Evolutionary conservation across 2,113 vertebrate genomes (phyloP), one percentile per base, ranked within the genome.

Genomic region (Verasper variegatus): DNA sequence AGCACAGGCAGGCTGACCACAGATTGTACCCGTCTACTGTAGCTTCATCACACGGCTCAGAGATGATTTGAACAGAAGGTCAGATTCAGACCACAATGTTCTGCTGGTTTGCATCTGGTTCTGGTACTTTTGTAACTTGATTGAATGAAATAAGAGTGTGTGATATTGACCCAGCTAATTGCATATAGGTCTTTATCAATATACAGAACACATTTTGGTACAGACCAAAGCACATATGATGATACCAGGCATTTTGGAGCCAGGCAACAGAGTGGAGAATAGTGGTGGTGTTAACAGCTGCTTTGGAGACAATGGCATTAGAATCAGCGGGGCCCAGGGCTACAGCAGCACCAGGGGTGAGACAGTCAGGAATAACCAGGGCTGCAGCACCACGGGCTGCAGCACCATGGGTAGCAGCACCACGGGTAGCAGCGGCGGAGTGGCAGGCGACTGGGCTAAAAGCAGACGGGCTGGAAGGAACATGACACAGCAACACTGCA

Each of bases 291-390:
- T 17, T 14, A 51, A 18, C 47, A 18, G 47, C 47, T 1, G 47
- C 47, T 45, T 58, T 1, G 20, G 64, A 24, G 65, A 67, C 65
- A 21, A 4, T 54, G 49, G 24, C 18, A 35, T 1, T 17, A 24
- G 27, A 68, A 62, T 52, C 55, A 72, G 42, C 74, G 18, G 58
- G 51, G 23, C 31, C 56, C 56, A n/a, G 49, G 61, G 59, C 51
- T 57, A 18, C 47, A 51, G 47, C 47, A 76, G 68, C 27, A 0
- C 37, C 15, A 18, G 49, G 14, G 65, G 57, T 21, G 42, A 18
- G 24, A 35, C 52, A 61, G 49, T 37, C 47, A 49, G 37, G 59
- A 79, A 42, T 52, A 79, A 59, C 65, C 47, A 23, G 31, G 37
- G 23, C 23, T 68, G 54, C 10, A 37, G 58, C 52, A 24, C 62